These are phyloP conservation scores for Steinernema carpocapsae DNA, from an alignment of 2,888 invertebrate genomes.

Conservation along the genomic window DNA sequence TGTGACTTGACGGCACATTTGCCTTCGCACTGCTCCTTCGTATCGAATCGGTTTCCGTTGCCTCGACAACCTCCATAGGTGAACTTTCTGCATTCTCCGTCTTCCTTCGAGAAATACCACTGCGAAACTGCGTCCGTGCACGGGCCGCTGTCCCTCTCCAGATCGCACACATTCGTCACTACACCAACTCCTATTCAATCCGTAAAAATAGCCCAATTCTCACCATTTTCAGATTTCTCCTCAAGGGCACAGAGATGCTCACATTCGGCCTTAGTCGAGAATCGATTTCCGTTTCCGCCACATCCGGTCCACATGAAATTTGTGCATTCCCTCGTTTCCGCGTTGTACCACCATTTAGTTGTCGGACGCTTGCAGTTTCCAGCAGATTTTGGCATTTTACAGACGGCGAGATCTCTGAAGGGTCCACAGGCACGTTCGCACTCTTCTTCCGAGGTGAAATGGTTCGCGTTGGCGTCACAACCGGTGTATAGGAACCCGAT, in stretches of 20 bases:
- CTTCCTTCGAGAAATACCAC: conserved; percentile 59
- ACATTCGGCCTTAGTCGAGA: conserved; percentile 52
- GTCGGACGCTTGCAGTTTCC: conserved; percentile 40
- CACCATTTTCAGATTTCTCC: conserved; percentile 22
- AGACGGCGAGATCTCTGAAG: conserved; percentile 56
- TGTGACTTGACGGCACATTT: conserved; percentile 42
- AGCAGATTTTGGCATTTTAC: conserved; percentile 43
- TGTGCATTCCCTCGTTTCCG: conserved; percentile 49
- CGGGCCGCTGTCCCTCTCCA: conserved; percentile 59
- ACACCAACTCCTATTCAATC: neutral
- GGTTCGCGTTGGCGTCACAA: conserved; percentile 86
- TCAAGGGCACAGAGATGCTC: conserved; percentile 55
- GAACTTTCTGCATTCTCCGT: conserved; percentile 54
- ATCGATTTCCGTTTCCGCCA: conserved; percentile 66
- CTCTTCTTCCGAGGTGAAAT: conserved; percentile 74
- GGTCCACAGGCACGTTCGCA: conserved; percentile 65
- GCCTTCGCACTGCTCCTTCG: conserved; percentile 46
- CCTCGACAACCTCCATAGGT: conserved; percentile 67
- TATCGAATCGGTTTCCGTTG: conserved; percentile 51
- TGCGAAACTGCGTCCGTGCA: conserved; percentile 62
- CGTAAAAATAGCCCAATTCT: neutral
- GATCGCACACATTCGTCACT: conserved; percentile 41
- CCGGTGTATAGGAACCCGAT: conserved; percentile 83
- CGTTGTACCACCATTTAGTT: conserved; percentile 62
- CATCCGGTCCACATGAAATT: conserved; percentile 66